Conservation (phyloP, 2,113 vertebrate genomes). For the Takifugu flavidus region DNA sequence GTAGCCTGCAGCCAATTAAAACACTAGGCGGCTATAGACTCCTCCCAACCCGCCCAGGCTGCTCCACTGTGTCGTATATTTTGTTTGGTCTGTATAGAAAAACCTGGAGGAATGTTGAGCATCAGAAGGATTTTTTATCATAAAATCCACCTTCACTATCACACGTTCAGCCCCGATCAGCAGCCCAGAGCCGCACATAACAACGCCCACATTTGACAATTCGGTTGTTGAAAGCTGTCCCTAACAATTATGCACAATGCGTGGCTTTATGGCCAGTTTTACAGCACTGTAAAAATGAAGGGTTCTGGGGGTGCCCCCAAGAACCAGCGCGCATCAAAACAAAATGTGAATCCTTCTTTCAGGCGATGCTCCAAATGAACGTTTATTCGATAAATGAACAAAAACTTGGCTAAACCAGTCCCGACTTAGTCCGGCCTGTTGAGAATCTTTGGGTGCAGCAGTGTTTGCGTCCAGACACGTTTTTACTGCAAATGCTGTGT, state of each 20-base stretch:
- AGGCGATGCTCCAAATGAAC: no score
- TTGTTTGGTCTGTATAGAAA: conserved; percentile 60
- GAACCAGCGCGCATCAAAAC: conserved; percentile 40
- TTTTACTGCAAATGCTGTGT: conserved; percentile 17
- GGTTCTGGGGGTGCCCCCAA: conserved; percentile 44
- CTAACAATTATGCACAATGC: conserved; percentile 57
- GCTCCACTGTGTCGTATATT: conserved; percentile 81
- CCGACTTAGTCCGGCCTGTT: conserved; percentile 4
- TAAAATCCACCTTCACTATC: conserved; percentile 31
- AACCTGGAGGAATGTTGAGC: conserved; percentile 37
- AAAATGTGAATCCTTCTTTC: conserved; percentile 20
- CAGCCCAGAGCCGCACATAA: conserved; percentile 20
- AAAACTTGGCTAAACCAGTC: background rate
- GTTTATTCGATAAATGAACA: no score
- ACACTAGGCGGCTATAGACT: conserved; percentile 83
- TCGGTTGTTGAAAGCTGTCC: conserved; percentile 55
- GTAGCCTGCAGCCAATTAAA: conserved; percentile 94
- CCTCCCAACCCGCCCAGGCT: conserved; percentile 89
- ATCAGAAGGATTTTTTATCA: conserved; percentile 7
- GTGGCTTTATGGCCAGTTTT: conserved; percentile 65
- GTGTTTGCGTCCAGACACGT: conserved; percentile 17
- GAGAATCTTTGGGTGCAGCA: conserved; percentile 9
- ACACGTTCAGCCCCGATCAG: background rate
- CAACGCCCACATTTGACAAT: conserved; percentile 41
- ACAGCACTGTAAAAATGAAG: conserved; percentile 67